Percentiles rank a stretch among this genome's conserved stretches.
phyloP scores from a whole-genome alignment of 2,797 vertebrate genomes.

The Helarctos malayanus region DNA sequence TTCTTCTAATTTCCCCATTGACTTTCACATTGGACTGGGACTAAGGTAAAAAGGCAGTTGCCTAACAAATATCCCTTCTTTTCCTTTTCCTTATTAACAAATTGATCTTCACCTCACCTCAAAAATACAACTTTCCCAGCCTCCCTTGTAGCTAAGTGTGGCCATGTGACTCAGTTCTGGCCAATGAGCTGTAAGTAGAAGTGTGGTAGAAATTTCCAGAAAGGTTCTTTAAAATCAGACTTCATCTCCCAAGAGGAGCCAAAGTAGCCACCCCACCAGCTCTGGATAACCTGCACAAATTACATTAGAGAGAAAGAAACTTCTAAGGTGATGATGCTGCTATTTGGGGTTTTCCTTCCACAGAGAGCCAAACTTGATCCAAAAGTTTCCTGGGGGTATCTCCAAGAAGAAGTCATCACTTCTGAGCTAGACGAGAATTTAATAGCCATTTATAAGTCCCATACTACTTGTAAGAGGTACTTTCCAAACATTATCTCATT shows the following conservation, averaged over 20 bases:
- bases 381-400: not conserved
- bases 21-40: not conserved
- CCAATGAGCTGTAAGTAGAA: not conserved
- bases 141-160: not conserved
- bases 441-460: not conserved
- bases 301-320: not conserved
- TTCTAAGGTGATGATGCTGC: not conserved
- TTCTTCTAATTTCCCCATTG: not conserved
- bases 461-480: not conserved
- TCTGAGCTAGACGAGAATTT: not conserved
- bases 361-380: not conserved
- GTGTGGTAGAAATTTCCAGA: not conserved
- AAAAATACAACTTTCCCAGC: not conserved
- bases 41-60: not conserved
- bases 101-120: not conserved
- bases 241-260: not conserved
- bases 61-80: not conserved
- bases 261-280: not conserved
- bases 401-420: not conserved
- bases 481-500: not conserved
- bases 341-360: not conserved
- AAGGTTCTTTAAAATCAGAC: not conserved
- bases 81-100: not conserved
- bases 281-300: not conserved
- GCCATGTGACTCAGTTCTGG: not conserved